Evolutionary conservation across 2,888 invertebrate species (phyloP), one percentile per base, ranked within the genome.

Genomic region (Rotaria socialis): DNA sequence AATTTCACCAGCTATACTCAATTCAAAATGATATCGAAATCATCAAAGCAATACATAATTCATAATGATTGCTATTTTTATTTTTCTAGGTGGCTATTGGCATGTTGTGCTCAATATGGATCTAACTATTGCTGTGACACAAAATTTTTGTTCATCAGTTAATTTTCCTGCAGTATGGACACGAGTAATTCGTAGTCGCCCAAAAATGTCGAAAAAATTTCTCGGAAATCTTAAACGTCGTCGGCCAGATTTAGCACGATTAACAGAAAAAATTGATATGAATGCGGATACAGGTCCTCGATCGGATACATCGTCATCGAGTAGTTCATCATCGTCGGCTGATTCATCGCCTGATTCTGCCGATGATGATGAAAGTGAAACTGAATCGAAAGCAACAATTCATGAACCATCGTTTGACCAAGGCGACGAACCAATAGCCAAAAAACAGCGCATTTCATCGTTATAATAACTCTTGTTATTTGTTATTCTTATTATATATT

Each of bases 131-230:
- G 99, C 99, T 22, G 95, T 99, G 27, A 99, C 99, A 0, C 99
- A 99, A 91, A 99, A 99, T 92, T 99, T 97, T 91, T 91, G 91
- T 88, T 90, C 86, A 89, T 93, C 94, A 88, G 96, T 96, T 0
- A 99, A 99, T 92, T 97, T 99, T 91, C 96, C 97, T 0, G 94
- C 97, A 24, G 97, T 98, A 0, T 98, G 97, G 97, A 97, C 97
- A 91, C 97, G 98, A 92, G 97, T 97, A 14, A 90, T 91, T 6
- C 93, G 96, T 75, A 97, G 97, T 7, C 93, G 98, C 55, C 98
- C 98, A 8, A 98, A 98, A 91, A 92, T 99, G 58, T 96, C 97
- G 10, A 94, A 94, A 88, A 97, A 96, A 90, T 87, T 85, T 60
- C 85, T 86, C 14, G 55, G 50, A 58, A 22, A 56, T n/a, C 74